Evolutionary conservation across 2,888 invertebrate genomes (phyloP), one percentile per base, ranked within the genome.

Genomic region (Noctua pronuba): DNA sequence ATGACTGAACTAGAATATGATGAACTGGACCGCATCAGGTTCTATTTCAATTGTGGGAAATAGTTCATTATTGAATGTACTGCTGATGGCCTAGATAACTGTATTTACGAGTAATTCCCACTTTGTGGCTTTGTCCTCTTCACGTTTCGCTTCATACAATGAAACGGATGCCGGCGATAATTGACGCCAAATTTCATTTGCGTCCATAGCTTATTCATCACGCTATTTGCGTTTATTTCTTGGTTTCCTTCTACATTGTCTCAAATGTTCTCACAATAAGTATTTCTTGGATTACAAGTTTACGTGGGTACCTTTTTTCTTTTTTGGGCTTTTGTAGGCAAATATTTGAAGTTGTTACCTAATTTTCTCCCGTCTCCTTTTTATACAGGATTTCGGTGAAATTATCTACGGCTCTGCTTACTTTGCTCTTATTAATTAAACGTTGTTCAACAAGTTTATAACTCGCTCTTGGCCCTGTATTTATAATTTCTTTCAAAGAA

Each of bases 1-100:
- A 31, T 60, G 11, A 2, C 31, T 66, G 21, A 31, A 60, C 49
- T 73, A 73, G 35, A 73, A 49, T 35, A 38, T 65, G 1, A 67
- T 31, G 18, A 74, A 78, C 7, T 44, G 62, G 79, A 79, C 70
- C 73, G 62, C 28, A 86, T 68, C 84, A 46, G 46, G n/a, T 75
- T 72, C 18, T 18, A 41, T n/a, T 79, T 68, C 72, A 73, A 80
- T 65, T 35, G 77, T 86, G 87, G 74, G 80, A 86, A 86, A 49
- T 44, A 44, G 60, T 44, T 49, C 13, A 52, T 70, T 67, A 70
- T 72, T 64, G 72, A 70, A 18, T 28, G 55, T 73, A 28, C 31
- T 66, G 46, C 28, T 64, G 46, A 31, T 62, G 35, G n/a, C 28
- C 18, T 46, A 35, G 6, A 21, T 84, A 84, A 84, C 77, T n/a